These are phyloP conservation scores for Ctenomys sociabilis DNA, from an alignment of 2,113 vertebrate species.

Conservation along the genomic window DNA sequence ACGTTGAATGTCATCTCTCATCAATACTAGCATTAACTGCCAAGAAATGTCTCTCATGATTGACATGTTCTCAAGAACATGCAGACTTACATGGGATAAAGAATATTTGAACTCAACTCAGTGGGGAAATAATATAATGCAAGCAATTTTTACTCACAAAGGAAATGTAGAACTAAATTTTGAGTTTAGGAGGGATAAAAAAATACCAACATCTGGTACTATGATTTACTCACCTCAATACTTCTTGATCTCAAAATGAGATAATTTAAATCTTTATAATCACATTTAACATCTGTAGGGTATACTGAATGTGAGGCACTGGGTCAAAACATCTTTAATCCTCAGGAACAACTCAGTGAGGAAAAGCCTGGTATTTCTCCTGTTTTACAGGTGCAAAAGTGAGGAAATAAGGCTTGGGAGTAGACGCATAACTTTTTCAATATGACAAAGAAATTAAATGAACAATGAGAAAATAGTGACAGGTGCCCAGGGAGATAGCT, in stretches of 20 bases:
- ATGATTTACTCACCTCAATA: not conserved
- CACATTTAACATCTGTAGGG: not conserved
- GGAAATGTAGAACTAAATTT: not conserved
- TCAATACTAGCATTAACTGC: not conserved
- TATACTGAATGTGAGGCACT: not conserved
- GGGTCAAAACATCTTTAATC: constrained; percentile 9
- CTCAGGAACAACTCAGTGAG: not conserved
- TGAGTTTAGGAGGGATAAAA: constrained; percentile 38
- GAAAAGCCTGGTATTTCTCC: not conserved
- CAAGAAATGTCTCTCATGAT: not conserved
- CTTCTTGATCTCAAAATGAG: constrained; percentile 18
- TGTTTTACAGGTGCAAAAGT: not conserved
- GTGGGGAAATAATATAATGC: not conserved
- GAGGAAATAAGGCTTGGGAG: not conserved
- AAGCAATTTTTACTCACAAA: not conserved
- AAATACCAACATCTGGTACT: constrained; percentile 7
- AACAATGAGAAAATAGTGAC: not conserved
- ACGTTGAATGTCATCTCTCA: not conserved
- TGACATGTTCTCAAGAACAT: not conserved
- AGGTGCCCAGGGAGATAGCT: no score
- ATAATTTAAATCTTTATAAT: not conserved
- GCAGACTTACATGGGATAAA: not conserved
- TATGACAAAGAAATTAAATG: not conserved
- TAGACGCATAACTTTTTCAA: not conserved
- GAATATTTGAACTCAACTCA: not conserved